A percentile compares a stretch with the other conserved stretches of the same genome.
Evolutionary conservation across 2,113 vertebrate genomes (phyloP).

Genomic region (Mesitornis unicolor): DNA sequence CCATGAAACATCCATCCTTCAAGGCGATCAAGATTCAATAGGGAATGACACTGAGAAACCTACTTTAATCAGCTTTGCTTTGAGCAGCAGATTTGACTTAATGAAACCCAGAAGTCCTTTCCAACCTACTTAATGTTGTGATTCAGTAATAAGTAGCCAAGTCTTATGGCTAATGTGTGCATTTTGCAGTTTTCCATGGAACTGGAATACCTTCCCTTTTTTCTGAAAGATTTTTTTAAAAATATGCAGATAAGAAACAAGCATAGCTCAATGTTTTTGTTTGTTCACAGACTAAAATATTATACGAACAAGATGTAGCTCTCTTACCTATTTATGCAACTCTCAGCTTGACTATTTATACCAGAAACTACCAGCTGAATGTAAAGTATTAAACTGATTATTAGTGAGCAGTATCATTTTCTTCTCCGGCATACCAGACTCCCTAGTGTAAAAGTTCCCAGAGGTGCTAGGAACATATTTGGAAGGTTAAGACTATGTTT

Average conservation of each 20-base stretch:
- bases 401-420: background rate
- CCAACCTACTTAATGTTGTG: background rate
- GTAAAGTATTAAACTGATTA: background rate
- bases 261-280: background rate
- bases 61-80: background rate
- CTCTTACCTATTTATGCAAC: background rate
- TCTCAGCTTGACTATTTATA: background rate
- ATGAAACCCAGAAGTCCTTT: background rate
- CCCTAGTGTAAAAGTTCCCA: background rate
- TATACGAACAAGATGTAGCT: too few relatives aligned
- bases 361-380: background rate
- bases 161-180: fast-evolving
- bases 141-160: background rate
- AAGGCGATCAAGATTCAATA: background rate
- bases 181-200: background rate
- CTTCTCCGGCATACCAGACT: background rate
- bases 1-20: background rate
- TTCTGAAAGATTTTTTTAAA: too few relatives aligned
- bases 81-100: background rate
- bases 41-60: background rate
- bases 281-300: background rate
- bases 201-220: background rate
- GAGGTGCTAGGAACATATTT: background rate
- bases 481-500: background rate
- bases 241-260: background rate